A percentile compares a stretch with the other conserved stretches of the same genome.
Conservation (phyloP, 2,797 vertebrate species). For the Coregonus ussuriensis region DNA sequence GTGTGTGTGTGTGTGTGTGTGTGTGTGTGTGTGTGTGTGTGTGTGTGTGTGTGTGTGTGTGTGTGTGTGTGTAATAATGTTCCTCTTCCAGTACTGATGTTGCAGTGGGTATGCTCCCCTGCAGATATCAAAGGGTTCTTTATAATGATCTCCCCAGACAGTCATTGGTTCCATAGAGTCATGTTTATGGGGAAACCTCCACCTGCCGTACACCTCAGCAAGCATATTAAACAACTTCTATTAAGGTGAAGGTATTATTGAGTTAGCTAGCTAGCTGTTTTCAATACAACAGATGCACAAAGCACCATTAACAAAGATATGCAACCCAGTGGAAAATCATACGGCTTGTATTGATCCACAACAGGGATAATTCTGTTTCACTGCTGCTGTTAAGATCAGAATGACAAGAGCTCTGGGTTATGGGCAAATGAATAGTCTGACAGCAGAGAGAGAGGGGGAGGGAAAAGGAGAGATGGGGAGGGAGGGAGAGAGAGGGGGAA, state of each 20-base stretch:
- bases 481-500: constrained; percentile 55
- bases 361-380: not conserved
- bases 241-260: not conserved
- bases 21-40: not conserved
- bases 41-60: not conserved
- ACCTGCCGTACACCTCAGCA: not conserved
- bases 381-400: not conserved
- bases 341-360: not conserved
- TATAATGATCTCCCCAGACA: not conserved
- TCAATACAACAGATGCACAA: not conserved
- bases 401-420: not conserved
- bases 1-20: too few species aligned
- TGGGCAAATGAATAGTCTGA: not conserved
- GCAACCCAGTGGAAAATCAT: not conserved
- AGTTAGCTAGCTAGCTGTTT: not conserved
- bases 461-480: constrained; percentile 77
- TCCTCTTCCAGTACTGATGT: not conserved
- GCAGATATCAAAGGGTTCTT: not conserved
- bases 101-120: not conserved
- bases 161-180: not conserved
- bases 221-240: not conserved
- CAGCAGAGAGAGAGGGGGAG: constrained; percentile 79
- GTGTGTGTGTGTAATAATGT: not conserved
- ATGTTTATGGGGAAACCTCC: too few species aligned
- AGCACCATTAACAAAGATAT: not conserved